Base-by-base conservation (phyloP, 2,888 invertebrate species). In the Phytoseiulus persimilis region DNA sequence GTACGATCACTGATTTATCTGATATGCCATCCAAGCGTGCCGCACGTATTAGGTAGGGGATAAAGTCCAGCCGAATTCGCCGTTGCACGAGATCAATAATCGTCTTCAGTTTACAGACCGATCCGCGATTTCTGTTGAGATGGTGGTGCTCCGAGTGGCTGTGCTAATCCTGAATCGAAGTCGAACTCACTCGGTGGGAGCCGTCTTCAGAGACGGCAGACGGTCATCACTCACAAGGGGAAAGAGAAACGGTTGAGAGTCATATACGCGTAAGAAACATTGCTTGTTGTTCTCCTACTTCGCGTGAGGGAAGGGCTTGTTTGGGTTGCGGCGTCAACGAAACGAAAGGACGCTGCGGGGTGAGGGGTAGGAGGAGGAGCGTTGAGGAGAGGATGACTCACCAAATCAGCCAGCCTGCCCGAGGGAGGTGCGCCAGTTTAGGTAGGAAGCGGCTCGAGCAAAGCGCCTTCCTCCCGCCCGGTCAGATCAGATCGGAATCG, bases 231-330 rank as follows among this genome's bases (percentile, higher is more conserved):
- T 65, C 65, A 65, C 65, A 23, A 65, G 2, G 65, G 65, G 65
- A 65, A 65, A 65, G 65, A 65, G 65, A 14, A 65, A 65, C 65
- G 65, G 65, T 65, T 65, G 65, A 65, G 65, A 65, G 65, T 23
- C 65, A 65, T 6, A 6, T 65, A 65, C 23, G 65, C 65, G 65
- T 65, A 65, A 65, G 39, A 65, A 65, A 65, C 18, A 65, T 65
- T 65, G 65, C 65, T 65, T 65, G 65, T 65, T 65, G 65, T 65
- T 65, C 65, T 65, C 65, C 65, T 65, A 65, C 65, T 65, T 65
- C 65, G 65, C 65, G 5, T 18, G 65, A 65, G 65, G 65, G 65
- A 65, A 65, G 65, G 65, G 65, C 65, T 65, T 65, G 65, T 65
- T 65, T 65, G 65, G 65, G 65, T 65, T 65, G 18, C 65, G 28